Conservation (phyloP, 2,113 vertebrate species). For the Lamprotornis superbus region DNA sequence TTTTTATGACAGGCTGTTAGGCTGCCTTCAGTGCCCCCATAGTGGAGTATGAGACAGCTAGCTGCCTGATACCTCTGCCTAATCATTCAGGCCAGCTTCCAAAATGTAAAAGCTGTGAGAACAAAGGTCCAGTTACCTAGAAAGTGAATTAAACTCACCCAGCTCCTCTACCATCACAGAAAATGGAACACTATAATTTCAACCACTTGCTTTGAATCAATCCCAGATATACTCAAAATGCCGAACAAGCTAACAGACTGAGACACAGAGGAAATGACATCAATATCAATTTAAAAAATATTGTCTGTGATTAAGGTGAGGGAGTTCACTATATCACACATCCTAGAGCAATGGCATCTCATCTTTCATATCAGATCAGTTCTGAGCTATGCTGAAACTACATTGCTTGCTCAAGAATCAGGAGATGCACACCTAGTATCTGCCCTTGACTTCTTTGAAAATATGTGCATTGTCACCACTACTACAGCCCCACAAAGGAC, state of each 20-base stretch:
- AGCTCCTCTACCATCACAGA: not conserved
- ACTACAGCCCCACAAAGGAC: not conserved
- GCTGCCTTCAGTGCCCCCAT: not conserved
- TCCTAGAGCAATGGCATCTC: not conserved
- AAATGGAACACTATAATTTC: not conserved
- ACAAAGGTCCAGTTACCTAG: not conserved
- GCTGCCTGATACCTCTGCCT: not conserved
- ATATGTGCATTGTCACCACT: accelerated
- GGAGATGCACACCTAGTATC: not conserved
- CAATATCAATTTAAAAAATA: not conserved
- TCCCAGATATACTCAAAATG: not conserved
- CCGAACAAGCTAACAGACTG: not conserved
- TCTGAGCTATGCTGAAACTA: not conserved
- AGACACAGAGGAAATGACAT: not conserved
- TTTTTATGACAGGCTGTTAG: not conserved
- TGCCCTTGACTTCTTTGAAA: not conserved
- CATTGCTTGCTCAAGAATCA: not conserved
- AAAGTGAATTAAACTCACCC: not conserved
- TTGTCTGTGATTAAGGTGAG: not conserved
- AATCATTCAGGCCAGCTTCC: not conserved
- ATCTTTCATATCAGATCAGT: not conserved
- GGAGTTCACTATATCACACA: not conserved
- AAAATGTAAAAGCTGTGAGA: not conserved
- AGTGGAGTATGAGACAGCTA: not conserved
- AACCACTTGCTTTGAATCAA: not conserved